Base-by-base conservation (phyloP, 2,888 invertebrate species). In the Leptinotarsa haldemani region DNA sequence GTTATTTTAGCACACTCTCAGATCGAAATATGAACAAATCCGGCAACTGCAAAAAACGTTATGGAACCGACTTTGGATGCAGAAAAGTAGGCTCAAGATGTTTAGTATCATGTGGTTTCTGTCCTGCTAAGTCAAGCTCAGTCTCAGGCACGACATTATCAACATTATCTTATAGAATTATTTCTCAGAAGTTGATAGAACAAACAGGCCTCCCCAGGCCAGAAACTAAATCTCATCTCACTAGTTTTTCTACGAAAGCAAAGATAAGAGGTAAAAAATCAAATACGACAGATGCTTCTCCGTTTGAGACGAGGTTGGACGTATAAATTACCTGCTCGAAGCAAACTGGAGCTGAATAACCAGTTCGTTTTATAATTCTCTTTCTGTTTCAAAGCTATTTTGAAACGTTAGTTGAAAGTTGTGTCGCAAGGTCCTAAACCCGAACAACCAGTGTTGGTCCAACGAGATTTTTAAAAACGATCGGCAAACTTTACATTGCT, bases 211-310 rank as follows among this genome's bases (percentile, higher is more conserved):
- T 18, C 18, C 9, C 4, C 18, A 18, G 9, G 3, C 12, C 52
- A 18, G 3, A 18, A 18, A 52, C 52, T 52, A 1, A 52, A 52
- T 9, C 52, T 18, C 18, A 18, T 18, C 52, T 18, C 18, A 12
- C 52, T 18, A 52, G 18, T 52, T 52, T 52, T 52, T 52, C 52
- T 9, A 18, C 52, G 52, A 52, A 18, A 18, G 52, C 3, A 12
- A 52, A n/a, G 9, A 18, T 5, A 52, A 52, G n/a, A n/a, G 52
- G 52, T 52, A 52, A 18, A 52, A 52, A 52, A 18, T 52, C 18
- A 52, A 52, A 52, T 18, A 18, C 52, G 52, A 52, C 52, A 52
- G 52, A 52, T 52, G 52, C 18, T 52, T 52, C 52, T 52, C 18
- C 18, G 18, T 52, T 52, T 18, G 18, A 18, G 52, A 52, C n/a